Percentiles rank a stretch among this genome's conserved stretches.
Conservation (phyloP, 2,797 vertebrate species). For the Silurus aristotelis region DNA sequence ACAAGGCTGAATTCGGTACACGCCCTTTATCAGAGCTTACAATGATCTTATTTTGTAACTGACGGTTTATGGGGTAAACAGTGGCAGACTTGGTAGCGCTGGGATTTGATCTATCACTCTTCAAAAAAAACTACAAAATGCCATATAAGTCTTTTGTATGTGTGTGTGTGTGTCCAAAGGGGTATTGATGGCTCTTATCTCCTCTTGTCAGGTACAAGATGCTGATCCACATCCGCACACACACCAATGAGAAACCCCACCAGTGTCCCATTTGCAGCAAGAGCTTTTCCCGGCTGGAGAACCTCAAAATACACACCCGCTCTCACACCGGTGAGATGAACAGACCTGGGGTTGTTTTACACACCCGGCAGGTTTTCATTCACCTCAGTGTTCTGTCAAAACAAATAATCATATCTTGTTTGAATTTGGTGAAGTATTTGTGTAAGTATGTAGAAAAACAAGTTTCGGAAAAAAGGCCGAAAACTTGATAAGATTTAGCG, state of each 20-base stretch:
- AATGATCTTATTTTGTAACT: too few relatives aligned
- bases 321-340: constrained; percentile 84
- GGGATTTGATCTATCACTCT: too few relatives aligned
- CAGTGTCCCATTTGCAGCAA: constrained; percentile 96
- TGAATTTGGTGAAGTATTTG: neutral
- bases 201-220: constrained; percentile 89
- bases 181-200: neutral
- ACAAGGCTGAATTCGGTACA: too few relatives aligned
- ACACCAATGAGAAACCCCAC: constrained; percentile 97
- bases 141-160: too few relatives aligned
- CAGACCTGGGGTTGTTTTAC: neutral
- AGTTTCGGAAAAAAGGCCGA: neutral
- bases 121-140: too few relatives aligned
- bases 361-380: too few relatives aligned
- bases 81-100: too few relatives aligned
- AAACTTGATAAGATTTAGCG: neutral
- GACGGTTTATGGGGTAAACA: too few relatives aligned
- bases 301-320: constrained; percentile 98
- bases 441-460: neutral
- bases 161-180: neutral
- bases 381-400: neutral
- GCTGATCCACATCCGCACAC: constrained; percentile 96
- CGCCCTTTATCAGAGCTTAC: too few relatives aligned
- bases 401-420: neutral
- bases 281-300: constrained; percentile 96